Conservation (phyloP, 2,888 invertebrate genomes). For the Ametastegia equiseti region DNA sequence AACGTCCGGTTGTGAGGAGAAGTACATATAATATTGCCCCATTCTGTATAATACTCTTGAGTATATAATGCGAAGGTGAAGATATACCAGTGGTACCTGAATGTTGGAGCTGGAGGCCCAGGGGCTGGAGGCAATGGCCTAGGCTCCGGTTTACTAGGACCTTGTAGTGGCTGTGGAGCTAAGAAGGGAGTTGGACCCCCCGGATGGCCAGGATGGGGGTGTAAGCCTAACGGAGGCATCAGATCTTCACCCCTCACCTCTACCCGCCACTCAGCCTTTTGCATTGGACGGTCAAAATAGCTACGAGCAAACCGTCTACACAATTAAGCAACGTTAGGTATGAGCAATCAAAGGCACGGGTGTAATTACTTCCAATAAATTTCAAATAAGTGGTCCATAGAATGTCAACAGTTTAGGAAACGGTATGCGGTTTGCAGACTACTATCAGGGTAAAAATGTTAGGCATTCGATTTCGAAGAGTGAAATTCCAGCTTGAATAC, state of each 20-base stretch:
- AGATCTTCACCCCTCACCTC: constrained; percentile 75
- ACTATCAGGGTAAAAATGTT: too few relatives aligned
- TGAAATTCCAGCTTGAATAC: too few relatives aligned
- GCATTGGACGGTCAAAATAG: constrained; percentile 75
- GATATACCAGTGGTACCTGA: constrained; percentile 85
- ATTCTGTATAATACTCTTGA: constrained; percentile 44
- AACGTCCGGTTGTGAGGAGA: not conserved
- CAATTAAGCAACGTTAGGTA: constrained; percentile 52
- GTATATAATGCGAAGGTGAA: constrained; percentile 62
- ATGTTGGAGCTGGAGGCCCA: constrained; percentile 83
- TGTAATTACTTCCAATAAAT: not conserved
- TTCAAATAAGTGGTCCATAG: too few relatives aligned
- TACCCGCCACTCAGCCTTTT: constrained; percentile 76
- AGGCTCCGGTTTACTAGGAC: constrained; percentile 77
- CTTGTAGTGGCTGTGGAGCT: constrained; percentile 74
- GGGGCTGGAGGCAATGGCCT: constrained; percentile 77
- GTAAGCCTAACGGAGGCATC: constrained; percentile 70
- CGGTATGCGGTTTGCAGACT: too few relatives aligned
- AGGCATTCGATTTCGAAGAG: too few relatives aligned
- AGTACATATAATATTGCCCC: constrained; percentile 41
- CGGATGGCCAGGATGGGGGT: constrained; percentile 73
- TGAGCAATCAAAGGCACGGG: not conserved
- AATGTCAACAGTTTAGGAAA: too few relatives aligned
- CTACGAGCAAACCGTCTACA: constrained; percentile 68
- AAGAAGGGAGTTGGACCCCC: constrained; percentile 75